Evolutionary conservation across 2,113 vertebrate genomes (phyloP).

Genomic region (Catharus bicknelli): DNA sequence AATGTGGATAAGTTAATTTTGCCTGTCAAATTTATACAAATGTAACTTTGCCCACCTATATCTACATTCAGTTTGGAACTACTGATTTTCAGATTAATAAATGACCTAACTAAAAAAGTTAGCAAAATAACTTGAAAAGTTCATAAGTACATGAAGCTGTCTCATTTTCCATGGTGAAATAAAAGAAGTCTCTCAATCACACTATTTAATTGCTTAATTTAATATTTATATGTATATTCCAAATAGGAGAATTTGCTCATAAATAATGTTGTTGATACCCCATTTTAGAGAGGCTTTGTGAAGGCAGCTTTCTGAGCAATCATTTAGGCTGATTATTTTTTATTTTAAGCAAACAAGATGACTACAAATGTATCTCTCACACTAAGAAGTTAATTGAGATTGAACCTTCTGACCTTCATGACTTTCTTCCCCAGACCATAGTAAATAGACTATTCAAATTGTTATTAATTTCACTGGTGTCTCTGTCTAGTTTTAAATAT

Average conservation of each 20-base stretch:
- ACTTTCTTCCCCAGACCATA: background rate
- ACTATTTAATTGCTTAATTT: background rate
- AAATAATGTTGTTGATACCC: background rate
- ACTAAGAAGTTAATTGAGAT: background rate
- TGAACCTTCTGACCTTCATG: background rate
- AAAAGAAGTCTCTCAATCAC: background rate
- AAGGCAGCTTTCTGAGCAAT: background rate
- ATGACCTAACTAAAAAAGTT: background rate
- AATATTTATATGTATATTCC: background rate
- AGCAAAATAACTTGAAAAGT: background rate
- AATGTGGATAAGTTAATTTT: background rate
- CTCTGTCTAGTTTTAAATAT: conserved; percentile 17
- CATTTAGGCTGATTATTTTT: background rate
- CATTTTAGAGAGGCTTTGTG: background rate
- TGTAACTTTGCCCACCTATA: background rate
- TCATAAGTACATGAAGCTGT: background rate
- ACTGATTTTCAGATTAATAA: background rate
- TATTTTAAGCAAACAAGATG: background rate
- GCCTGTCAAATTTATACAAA: background rate
- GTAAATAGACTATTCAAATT: background rate
- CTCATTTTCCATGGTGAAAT: background rate
- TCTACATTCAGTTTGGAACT: background rate
- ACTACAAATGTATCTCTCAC: background rate
- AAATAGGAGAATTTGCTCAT: background rate
- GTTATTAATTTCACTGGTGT: background rate